Percentiles rank a stretch among this genome's conserved stretches.
phyloP scores from a whole-genome alignment of 1,140 invertebrate species.

The Whitmania pigra region DNA sequence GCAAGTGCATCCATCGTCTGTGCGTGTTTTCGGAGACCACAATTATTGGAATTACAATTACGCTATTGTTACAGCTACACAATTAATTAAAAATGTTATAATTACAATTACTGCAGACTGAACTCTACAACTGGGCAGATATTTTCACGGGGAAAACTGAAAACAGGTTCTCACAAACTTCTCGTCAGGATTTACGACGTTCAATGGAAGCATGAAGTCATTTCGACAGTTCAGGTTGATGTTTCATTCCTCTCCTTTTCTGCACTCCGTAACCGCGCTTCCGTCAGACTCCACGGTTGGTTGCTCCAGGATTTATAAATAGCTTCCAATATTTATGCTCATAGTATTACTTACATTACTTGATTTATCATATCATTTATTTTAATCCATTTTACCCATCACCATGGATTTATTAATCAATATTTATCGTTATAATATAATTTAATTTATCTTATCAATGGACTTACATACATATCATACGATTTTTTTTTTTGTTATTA shows the following conservation, averaged over 20 bases:
- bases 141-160: conserved; percentile 77
- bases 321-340: no score
- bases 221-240: conserved; percentile 79
- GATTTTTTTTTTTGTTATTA: no score
- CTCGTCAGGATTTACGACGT: conserved; percentile 86
- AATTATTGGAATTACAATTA: background rate
- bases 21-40: no score
- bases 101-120: conserved; percentile 50
- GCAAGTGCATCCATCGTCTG: no score
- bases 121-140: conserved; percentile 87
- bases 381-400: no score
- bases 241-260: conserved; percentile 86
- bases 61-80: background rate
- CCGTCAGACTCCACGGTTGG: conserved; percentile 65
- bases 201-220: conserved; percentile 63
- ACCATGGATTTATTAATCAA: no score
- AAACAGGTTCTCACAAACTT: conserved; percentile 69
- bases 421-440: no score
- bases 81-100: background rate
- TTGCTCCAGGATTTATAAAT: no score
- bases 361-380: no score
- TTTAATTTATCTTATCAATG: no score
- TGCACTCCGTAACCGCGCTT: conserved; percentile 85
- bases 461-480: no score
- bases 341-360: no score